Evolutionary conservation across 2,888 invertebrate genomes (phyloP), one percentile per base, ranked within the genome.

Genomic region (Auanema sp.): DNA sequence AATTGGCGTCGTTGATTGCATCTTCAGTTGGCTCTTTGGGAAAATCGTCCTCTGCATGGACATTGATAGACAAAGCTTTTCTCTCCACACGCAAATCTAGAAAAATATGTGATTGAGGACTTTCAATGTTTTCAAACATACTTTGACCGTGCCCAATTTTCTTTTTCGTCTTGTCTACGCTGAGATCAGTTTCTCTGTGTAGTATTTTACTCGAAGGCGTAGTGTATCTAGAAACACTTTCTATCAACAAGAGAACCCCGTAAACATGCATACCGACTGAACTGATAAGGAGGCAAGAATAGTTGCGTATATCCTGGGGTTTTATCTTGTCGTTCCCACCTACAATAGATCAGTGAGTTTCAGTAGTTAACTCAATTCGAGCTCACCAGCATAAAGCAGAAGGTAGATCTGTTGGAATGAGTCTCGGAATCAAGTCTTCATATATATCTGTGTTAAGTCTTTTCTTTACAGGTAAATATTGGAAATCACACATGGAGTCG

Each of bases 401-500:
- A 12, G 69, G 60, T 1, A 77, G 42, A 66, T 71, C 73, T 0
- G 66, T 68, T 2, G 84, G 83, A 44, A 78, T 71, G 43, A 80
- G 58, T 47, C 58, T 65, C 1, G 75, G 74, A 11, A 76, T 65
- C 49, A 78, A 51, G 49, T 72, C 73, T 3, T 68, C 68, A 60
- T 68, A 77, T 5, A 14, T 43, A 0, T 68, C 69, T 0, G 59
- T 18, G 16, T 44, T 44, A 5, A 25, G 23, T 16, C 63, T 55
- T 43, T 65, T 65, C 52, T 67, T 69, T 14, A 93, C 86, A 1
- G 96, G 92, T 66, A 96, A 85, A 84, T 90, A 96, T 85, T 96
- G 95, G 84, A 92, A 96, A 85, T 97, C 96, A 84, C 90, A 90
- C 80, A 94, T 76, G 21, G 71, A 64, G 12, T 76, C 72, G 66